Evolutionary conservation across 2,888 invertebrate genomes (phyloP).

Genomic region (Ochropleura leucogaster): DNA sequence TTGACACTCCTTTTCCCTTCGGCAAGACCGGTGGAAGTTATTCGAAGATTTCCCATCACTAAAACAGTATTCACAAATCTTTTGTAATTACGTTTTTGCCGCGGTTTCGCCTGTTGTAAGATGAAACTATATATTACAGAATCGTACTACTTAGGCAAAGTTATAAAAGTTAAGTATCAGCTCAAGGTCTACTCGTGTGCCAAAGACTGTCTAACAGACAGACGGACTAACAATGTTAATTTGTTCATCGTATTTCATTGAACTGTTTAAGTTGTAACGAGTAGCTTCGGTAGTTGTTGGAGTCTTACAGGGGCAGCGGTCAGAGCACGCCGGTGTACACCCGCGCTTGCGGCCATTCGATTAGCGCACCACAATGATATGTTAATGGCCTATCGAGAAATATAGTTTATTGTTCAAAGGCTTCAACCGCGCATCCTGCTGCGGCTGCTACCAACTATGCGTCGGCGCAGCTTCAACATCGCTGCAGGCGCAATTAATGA

Average conservation of each 20-base stretch:
- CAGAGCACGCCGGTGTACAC: slow-evolving; percentile 36
- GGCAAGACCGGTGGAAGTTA: too few relatives aligned
- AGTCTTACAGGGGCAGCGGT: slow-evolving; percentile 12
- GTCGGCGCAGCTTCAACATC: slow-evolving; percentile 34
- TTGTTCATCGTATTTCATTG: slow-evolving; percentile 21
- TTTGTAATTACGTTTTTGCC: too few relatives aligned
- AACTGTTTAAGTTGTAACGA: slow-evolving; percentile 36
- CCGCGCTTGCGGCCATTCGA: slow-evolving; percentile 78
- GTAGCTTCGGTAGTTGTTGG: slow-evolving; percentile 35
- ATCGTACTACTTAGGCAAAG: too few relatives aligned
- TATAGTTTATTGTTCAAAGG: slow-evolving; percentile 81
- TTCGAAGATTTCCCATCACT: too few relatives aligned
- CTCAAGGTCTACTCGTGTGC: background rate
- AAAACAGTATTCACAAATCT: too few relatives aligned
- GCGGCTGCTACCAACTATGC: slow-evolving; percentile 51
- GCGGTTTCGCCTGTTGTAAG: too few relatives aligned
- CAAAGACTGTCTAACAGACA: background rate
- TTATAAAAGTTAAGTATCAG: too few relatives aligned
- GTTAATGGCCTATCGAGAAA: slow-evolving; percentile 84
- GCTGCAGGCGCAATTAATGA: slow-evolving; percentile 52
- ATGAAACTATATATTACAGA: too few relatives aligned
- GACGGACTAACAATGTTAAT: slow-evolving; percentile 4
- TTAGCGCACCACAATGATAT: slow-evolving; percentile 84
- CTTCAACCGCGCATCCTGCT: slow-evolving; percentile 63
- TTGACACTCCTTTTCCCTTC: too few relatives aligned